Evolutionary conservation across 2,888 invertebrate species (phyloP).

Genomic region (Patella depressa): DNA sequence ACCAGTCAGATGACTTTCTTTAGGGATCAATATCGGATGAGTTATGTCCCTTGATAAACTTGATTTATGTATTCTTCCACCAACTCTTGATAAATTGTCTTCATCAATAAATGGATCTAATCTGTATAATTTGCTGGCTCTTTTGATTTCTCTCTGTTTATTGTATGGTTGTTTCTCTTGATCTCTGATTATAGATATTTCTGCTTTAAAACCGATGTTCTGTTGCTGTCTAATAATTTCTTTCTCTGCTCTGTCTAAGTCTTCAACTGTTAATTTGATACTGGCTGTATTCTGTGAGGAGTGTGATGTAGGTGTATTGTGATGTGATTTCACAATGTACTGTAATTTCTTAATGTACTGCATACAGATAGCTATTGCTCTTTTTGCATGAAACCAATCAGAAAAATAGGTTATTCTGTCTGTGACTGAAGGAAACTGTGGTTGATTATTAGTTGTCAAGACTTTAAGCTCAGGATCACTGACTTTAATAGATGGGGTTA

Average conservation of each 20-base stretch:
- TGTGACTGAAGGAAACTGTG: slow-evolving; percentile 12
- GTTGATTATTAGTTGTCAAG: not conserved
- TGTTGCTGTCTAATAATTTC: not conserved
- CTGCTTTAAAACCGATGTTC: not conserved
- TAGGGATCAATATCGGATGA: not conserved
- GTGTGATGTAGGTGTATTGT: too few species aligned
- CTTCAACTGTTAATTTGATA: not conserved
- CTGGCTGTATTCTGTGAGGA: too few species aligned
- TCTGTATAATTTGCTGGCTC: not conserved
- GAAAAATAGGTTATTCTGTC: slow-evolving; percentile 1
- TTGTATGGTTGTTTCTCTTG: not conserved
- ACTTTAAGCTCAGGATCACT: slow-evolving; percentile 31
- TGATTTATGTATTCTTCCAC: not conserved
- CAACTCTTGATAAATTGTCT: not conserved
- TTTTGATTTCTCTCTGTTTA: not conserved
- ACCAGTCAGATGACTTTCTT: not conserved
- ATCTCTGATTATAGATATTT: not conserved
- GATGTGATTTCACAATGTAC: too few species aligned
- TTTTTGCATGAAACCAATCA: not conserved
- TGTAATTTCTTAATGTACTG: not conserved
- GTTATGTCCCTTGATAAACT: not conserved
- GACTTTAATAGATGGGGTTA: not conserved
- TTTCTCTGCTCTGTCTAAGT: not conserved
- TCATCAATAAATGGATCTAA: not conserved
- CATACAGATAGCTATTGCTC: not conserved